phyloP scores from a whole-genome alignment of 2,888 invertebrate genomes.

The Eupeodes luniger region DNA sequence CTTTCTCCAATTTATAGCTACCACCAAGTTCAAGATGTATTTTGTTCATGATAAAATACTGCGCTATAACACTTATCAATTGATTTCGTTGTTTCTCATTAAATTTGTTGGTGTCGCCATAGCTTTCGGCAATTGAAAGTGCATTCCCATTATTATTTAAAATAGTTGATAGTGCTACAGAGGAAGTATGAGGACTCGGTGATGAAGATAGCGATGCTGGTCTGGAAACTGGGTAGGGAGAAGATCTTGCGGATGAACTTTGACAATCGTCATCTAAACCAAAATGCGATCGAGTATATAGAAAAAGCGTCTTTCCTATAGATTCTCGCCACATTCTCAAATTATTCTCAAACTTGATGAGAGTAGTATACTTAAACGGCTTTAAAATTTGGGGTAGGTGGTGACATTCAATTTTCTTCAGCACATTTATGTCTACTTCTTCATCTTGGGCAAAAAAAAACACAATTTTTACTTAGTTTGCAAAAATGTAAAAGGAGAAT shows the following conservation, averaged over 20 bases:
- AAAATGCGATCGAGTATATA: not conserved
- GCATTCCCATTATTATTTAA: no score
- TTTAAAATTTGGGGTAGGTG: conserved; percentile 74
- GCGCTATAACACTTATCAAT: no score
- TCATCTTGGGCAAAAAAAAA: conserved; percentile 13
- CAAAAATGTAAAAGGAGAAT: conserved; percentile 16
- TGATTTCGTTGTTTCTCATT: no score
- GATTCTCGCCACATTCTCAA: conserved; percentile 75
- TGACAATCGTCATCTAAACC: not conserved
- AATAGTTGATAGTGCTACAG: conserved; percentile 18
- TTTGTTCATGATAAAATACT: no score
- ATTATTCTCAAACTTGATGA: conserved; percentile 76
- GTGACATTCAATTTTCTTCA: conserved; percentile 70
- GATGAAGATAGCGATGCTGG: conserved; percentile 5
- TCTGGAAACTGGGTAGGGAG: not conserved
- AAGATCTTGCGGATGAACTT: conserved; percentile 13
- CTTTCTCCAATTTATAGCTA: no score
- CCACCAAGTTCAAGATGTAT: no score
- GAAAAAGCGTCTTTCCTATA: conserved; percentile 65
- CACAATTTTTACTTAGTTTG: conserved; percentile 22
- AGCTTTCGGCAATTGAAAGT: no score
- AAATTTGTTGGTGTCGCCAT: no score
- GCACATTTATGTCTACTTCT: conserved; percentile 21
- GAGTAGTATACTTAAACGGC: conserved; percentile 74
- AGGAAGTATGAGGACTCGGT: not conserved